These are phyloP conservation scores for Alectoris magna DNA, from an alignment of 2,797 vertebrate genomes.

Conservation along the genomic window DNA sequence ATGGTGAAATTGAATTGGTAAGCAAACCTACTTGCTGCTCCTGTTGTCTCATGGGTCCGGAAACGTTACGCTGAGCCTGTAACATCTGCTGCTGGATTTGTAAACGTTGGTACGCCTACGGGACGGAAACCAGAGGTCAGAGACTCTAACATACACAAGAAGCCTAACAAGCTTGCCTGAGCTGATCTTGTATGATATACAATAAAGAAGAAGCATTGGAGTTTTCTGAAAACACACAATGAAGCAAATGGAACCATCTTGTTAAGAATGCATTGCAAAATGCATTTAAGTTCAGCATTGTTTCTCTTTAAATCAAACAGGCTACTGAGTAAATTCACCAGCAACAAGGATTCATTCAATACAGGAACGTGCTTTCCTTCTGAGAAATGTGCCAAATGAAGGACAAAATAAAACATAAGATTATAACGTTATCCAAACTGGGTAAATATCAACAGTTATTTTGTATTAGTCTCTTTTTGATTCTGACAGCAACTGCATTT, in stretches of 20 bases:
- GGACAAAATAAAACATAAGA: not conserved
- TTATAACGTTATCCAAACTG: not conserved
- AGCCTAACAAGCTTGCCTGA: not conserved
- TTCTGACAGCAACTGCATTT: not conserved
- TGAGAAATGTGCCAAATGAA: not conserved
- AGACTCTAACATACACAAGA: not conserved
- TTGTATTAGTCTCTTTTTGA: not conserved
- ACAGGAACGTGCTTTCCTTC: not conserved
- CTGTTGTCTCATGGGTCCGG: conserved; percentile 99
- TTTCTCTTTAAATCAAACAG: not conserved
- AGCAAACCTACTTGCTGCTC: conserved; percentile 96
- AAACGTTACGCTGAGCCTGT: conserved; percentile 99
- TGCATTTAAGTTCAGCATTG: not conserved
- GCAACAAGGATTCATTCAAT: not conserved
- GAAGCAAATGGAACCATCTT: not conserved
- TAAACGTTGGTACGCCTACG: conserved; percentile 99
- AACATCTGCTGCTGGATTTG: conserved; percentile 99
- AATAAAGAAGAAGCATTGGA: not conserved
- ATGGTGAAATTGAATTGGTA: not conserved
- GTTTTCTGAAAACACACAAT: not conserved
- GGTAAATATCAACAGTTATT: not conserved
- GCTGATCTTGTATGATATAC: not conserved
- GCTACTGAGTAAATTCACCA: not conserved
- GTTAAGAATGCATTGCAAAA: not conserved
- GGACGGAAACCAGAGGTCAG: not conserved